Percentiles rank a stretch among this genome's conserved stretches.
These are phyloP conservation scores for Mantis religiosa DNA, from an alignment of 2,888 invertebrate genomes.

Conservation along the genomic window DNA sequence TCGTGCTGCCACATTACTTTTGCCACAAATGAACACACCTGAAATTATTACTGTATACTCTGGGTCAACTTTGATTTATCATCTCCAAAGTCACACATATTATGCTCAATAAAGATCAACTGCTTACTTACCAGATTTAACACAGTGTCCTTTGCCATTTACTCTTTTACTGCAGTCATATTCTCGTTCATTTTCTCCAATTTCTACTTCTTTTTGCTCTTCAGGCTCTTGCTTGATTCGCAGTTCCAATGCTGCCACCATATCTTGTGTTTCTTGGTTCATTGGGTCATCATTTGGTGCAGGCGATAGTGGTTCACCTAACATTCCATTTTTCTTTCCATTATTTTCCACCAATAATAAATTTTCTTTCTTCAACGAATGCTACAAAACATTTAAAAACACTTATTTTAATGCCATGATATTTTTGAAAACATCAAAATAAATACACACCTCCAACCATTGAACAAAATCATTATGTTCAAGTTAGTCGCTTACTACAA, in stretches of 20 bases:
- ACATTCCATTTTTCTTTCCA: neutral
- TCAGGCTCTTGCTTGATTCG: constrained; percentile 17
- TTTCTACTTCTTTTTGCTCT: neutral
- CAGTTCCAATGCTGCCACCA: constrained; percentile 21
- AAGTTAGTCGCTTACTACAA: too few relatives aligned
- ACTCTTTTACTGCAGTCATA: neutral
- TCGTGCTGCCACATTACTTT: too few relatives aligned
- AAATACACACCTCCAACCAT: too few relatives aligned
- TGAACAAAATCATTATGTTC: too few relatives aligned
- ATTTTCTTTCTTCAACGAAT: neutral
- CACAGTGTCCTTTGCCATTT: neutral
- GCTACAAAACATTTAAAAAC: neutral
- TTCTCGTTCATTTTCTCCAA: neutral
- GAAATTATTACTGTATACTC: too few relatives aligned
- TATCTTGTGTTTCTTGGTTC: constrained; percentile 13
- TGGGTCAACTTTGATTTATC: too few relatives aligned
- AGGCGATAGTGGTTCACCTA: neutral
- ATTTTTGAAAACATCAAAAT: too few relatives aligned
- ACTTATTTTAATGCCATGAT: neutral
- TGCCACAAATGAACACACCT: too few relatives aligned
- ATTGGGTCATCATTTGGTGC: neutral
- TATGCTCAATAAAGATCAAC: neutral
- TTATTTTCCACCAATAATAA: neutral
- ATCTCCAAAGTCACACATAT: too few relatives aligned
- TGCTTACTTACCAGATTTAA: neutral